Base-by-base conservation (phyloP, 64 coral and sea anemone species). In the Montipora capricornis region DNA sequence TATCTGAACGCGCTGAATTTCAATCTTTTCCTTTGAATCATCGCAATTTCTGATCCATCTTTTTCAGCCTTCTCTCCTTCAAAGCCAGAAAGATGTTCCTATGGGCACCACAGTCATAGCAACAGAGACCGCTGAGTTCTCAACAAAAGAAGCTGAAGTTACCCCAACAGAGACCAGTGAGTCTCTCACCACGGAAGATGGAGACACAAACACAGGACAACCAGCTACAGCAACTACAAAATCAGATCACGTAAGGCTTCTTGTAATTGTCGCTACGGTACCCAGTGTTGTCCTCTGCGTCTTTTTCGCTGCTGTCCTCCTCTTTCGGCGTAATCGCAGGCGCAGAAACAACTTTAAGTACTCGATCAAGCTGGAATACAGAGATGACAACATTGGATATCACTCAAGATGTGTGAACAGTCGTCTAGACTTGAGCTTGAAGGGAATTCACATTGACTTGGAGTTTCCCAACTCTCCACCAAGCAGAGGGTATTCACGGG, bases 361-460 rank as follows among this genome's bases (percentile, higher is more conserved):
- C 60, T 89, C 67, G 2, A 97, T 97, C 29, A 90, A 91, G 78
- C 60, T 97, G 26, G 96, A 97, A 77, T 97, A 97, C 49, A 67
- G 47, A 1, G 96, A 97, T 19, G 91, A 96, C 22, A 82, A 57
- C 80, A 79, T 75, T 44, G n/a, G 57, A 69, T 46, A 22, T 8
- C 52, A 58, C 59, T 74, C 89, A 74, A 71, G 89, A 84, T 78
- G 52, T 45, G 44, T 52, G 4, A 95, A 97, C 64, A 97, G 96
- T 48, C 82, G 89, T 12, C 61, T 97, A 16, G 96, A 97, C 73
- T 89, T 97, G 74, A 92, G 88, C 0, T 92, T 97, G 47, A 97
- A 97, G 47, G 95, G 89, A 61, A 97, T 97, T 57, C 95, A 94
- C 13, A 94, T 97, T 15, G 95, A 97, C 73, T 50, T 97, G 49